phyloP scores from a whole-genome alignment of 2,888 invertebrate species.

The Cantharis rustica region DNA sequence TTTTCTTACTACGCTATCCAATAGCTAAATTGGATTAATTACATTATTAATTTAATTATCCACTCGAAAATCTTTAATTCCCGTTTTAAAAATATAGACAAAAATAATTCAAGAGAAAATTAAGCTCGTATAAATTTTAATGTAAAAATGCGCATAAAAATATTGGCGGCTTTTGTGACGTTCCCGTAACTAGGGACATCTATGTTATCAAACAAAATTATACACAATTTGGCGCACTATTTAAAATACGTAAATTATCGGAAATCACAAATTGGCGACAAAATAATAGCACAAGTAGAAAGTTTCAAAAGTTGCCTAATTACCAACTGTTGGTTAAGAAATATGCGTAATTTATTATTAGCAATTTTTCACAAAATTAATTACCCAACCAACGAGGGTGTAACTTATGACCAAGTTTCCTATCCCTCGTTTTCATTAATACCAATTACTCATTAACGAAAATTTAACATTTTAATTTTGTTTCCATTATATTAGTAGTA shows the following conservation, averaged over 20 bases:
- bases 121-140: not conserved
- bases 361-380: not conserved
- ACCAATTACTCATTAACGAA: not conserved
- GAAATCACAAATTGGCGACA: not conserved
- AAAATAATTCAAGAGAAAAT: not conserved
- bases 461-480: not conserved
- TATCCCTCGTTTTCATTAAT: not conserved
- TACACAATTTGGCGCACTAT: not conserved
- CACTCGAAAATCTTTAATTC: not conserved
- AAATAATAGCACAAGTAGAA: not conserved
- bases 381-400: not conserved
- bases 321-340: not conserved
- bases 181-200: not conserved
- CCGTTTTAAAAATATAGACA: not conserved
- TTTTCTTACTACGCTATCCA: constrained; percentile 39
- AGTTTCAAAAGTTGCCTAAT: not conserved
- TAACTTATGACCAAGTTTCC: not conserved
- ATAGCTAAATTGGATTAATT: constrained; percentile 17
- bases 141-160: not conserved
- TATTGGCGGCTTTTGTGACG: not conserved
- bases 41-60: not conserved
- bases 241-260: not conserved
- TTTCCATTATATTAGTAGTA: not conserved
- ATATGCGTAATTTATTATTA: not conserved
- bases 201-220: not conserved